These are phyloP conservation scores for Procavia capensis DNA, from an alignment of 2,113 vertebrate species.

Conservation along the genomic window DNA sequence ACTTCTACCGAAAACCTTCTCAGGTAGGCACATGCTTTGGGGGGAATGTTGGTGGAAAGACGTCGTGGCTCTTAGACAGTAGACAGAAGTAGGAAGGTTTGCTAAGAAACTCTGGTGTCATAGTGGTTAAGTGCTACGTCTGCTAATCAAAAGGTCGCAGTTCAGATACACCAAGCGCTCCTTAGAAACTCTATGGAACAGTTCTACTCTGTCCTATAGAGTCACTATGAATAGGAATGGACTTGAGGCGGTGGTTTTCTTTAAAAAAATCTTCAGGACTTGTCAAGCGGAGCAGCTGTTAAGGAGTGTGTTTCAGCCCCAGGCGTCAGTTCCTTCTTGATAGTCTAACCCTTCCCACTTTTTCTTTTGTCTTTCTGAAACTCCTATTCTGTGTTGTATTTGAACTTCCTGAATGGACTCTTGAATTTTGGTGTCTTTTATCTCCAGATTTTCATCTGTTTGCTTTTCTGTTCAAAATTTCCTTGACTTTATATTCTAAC, in stretches of 20 bases:
- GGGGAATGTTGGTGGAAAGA: background rate
- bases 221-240: too few relatives aligned
- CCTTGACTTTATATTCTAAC: conserved; percentile 16
- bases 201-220: too few relatives aligned
- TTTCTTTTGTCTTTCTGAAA: background rate
- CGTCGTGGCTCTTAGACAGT: background rate
- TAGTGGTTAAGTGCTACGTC: too few relatives aligned
- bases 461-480: background rate
- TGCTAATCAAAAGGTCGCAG: too few relatives aligned
- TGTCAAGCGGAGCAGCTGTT: background rate
- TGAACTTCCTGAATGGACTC: background rate
- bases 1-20: conserved; percentile 87
- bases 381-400: background rate
- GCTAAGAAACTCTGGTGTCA: too few relatives aligned
- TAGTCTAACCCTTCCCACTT: background rate
- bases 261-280: background rate
- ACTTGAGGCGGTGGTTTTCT: too few relatives aligned
- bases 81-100: too few relatives aligned
- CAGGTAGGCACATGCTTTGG: conserved; percentile 47
- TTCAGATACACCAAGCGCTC: too few relatives aligned
- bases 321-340: background rate
- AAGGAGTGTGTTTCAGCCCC: background rate
- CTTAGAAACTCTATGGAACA: too few relatives aligned
- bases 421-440: conserved; percentile 24
- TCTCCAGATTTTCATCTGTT: background rate